Evolutionary conservation across 2,797 vertebrate species (phyloP), one percentile per base, ranked within the genome.

Genomic region (Rhynchonycteris naso): DNA sequence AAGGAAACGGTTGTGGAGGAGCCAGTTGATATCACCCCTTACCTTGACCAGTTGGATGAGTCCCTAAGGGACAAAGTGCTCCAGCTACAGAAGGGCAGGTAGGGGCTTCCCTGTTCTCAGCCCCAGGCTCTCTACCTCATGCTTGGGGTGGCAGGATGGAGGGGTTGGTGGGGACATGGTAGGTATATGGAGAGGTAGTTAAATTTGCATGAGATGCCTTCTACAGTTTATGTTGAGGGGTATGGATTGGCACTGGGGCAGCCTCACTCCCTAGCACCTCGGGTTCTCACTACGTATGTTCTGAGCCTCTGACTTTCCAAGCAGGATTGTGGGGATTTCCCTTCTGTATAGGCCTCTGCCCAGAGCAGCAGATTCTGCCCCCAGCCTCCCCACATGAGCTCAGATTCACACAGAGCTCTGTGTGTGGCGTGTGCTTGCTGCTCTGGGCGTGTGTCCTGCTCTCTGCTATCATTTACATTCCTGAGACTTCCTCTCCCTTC

Each of bases 51-150:
- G 97, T 96, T 99, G 97, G 99, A 99, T 0, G 99, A 99, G 91
- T 99, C 98, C 0, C 98, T 99, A 96, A 99, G 99, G 96, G 99
- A 99, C 68, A 99, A 99, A 91, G 99, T 99, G 5, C 98, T 99
- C 59, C 99, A 99, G 97, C 98, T 99, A 26, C 99, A 99, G 98
- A 99, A 99, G 92, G 99, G 99, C 75, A 99, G 99, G 99, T 99
- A 5, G 63, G 98, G 93, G 0, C 9, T 0, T 2, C 26, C 0
- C 10, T 18, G 21, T 12, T 22, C 24, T 69, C 18, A 18, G 2
- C 18, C 18, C 69, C 19, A 30, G 82, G 43, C 76, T 56, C 1
- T 28, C 58, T 11, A 1, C 61, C 63, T 50, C 33, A 66, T 38
- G 14, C 52, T 38, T 7, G 16, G 28, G 1, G 1, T 30, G 30